Conservation (phyloP, 2,797 vertebrate species). For the Philypnodon macrostomus region DNA sequence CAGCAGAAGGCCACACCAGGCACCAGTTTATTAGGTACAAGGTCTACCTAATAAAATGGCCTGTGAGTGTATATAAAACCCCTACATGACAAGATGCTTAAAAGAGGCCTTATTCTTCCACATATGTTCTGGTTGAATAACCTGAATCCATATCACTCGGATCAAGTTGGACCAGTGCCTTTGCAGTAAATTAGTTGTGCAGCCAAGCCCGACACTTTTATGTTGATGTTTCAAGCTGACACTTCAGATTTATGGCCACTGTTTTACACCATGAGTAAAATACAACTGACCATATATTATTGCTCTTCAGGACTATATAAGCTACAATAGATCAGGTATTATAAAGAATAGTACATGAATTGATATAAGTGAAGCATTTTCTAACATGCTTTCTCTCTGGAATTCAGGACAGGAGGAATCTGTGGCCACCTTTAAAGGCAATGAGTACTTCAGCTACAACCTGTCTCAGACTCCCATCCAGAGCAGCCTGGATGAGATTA, state of each 20-base stretch:
- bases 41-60: too few species aligned
- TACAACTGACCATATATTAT: conserved; percentile 4
- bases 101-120: conserved; percentile 5
- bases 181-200: conserved; percentile 21
- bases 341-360: background rate
- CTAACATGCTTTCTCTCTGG: conserved; percentile 46
- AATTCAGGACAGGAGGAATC: conserved; percentile 87
- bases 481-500: conserved; percentile 96
- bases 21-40: too few species aligned
- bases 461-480: conserved; percentile 93
- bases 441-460: conserved; percentile 98
- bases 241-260: conserved; percentile 18
- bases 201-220: conserved; percentile 24
- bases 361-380: background rate
- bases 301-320: background rate
- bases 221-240: conserved; percentile 16
- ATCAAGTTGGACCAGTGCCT: conserved; percentile 8
- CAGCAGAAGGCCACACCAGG: too few species aligned
- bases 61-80: background rate
- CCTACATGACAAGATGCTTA: background rate
- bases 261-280: conserved; percentile 6
- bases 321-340: background rate
- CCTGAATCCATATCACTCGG: conserved; percentile 2
- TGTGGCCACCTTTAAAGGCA: conserved; percentile 91
- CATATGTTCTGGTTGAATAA: conserved; percentile 1